Conservation (phyloP, 2,797 vertebrate genomes). For the Labroides dimidiatus region DNA sequence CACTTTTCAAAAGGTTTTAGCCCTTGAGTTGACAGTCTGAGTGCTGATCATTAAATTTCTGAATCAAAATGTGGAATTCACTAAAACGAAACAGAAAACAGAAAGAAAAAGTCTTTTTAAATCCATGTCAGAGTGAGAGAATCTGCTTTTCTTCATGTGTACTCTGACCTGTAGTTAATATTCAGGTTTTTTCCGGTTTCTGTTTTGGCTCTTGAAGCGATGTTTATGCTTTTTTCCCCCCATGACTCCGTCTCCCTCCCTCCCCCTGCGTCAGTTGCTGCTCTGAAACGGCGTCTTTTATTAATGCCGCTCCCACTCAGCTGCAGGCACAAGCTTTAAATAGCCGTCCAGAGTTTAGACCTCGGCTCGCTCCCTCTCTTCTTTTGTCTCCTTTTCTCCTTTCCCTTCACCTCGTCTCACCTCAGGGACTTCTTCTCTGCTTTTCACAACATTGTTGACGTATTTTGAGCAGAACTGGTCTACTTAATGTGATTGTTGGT, state of each 20-base stretch:
- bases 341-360: slow-evolving; percentile 68
- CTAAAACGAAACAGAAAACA: no score
- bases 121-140: no score
- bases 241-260: slow-evolving; percentile 10
- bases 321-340: slow-evolving; percentile 76
- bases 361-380: slow-evolving; percentile 34
- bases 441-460: slow-evolving; percentile 3
- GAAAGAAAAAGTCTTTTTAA: no score
- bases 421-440: slow-evolving; percentile 11
- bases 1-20: no score
- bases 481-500: slow-evolving; percentile 35
- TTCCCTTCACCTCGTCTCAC: slow-evolving; percentile 43
- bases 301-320: slow-evolving; percentile 74
- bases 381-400: slow-evolving; percentile 21
- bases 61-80: no score
- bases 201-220: slow-evolving; percentile 37
- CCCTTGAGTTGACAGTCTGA: no score
- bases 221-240: slow-evolving; percentile 34
- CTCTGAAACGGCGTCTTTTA: slow-evolving; percentile 76
- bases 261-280: slow-evolving; percentile 51
- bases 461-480: slow-evolving; percentile 21
- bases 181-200: background rate
- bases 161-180: background rate
- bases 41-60: no score
- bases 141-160: background rate